These are phyloP conservation scores for Calyptommatus sinebrachiatus DNA, from an alignment of 2,113 vertebrate genomes.

Conservation along the genomic window DNA sequence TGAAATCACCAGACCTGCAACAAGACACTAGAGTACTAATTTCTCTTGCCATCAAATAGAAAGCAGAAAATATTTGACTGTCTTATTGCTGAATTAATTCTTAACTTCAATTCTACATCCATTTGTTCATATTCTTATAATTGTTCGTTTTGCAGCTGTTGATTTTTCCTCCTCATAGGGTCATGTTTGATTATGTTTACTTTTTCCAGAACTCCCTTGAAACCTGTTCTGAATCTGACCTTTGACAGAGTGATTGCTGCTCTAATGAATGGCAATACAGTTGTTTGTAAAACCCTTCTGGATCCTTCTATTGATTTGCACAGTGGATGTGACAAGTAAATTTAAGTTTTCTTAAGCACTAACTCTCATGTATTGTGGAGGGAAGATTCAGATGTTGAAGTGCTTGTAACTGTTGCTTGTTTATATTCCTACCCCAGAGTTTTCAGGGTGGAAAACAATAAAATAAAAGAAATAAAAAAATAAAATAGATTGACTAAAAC, in stretches of 20 bases:
- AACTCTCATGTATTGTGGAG: neutral
- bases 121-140: neutral
- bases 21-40: neutral
- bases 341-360: conserved; percentile 34
- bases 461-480: no score
- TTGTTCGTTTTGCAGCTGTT: conserved; percentile 39
- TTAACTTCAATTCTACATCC: neutral
- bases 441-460: no score
- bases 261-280: conserved; percentile 41
- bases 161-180: conserved; percentile 18
- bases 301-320: conserved; percentile 43
- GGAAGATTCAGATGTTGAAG: neutral
- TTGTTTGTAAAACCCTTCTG: conserved; percentile 50
- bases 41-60: neutral
- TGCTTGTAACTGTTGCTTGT: neutral
- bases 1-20: conserved; percentile 10
- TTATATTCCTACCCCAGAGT: no score
- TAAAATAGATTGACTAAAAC: no score
- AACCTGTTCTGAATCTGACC: conserved; percentile 54
- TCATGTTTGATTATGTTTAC: conserved; percentile 51
- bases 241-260: conserved; percentile 54
- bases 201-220: conserved; percentile 58
- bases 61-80: neutral
- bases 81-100: neutral
- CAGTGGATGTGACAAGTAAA: conserved; percentile 58